Percentiles rank a stretch among this genome's conserved stretches.
Conservation (phyloP, 1,140 invertebrate species). For the Hetaerina americana region DNA sequence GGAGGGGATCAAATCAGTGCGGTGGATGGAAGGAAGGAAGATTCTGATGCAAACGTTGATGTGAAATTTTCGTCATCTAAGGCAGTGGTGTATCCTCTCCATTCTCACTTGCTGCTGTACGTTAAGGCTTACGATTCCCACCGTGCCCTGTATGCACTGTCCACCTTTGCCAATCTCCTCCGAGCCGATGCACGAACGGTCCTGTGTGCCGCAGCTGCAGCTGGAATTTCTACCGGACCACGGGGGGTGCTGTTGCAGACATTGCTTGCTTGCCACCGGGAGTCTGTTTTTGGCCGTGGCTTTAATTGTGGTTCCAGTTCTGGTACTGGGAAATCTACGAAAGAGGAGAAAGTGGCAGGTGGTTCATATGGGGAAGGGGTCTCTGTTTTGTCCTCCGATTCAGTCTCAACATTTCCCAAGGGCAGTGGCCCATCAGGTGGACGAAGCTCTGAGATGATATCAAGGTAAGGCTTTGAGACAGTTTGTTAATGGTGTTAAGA, state of each 20-base stretch:
- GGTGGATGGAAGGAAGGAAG: constrained; percentile 16
- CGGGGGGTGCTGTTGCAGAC: constrained; percentile 36
- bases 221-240: constrained; percentile 33
- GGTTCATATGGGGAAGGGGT: neutral
- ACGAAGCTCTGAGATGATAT: neutral
- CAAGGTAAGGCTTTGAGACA: too few relatives aligned
- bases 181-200: constrained; percentile 57
- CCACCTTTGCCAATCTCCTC: constrained; percentile 59
- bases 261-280: constrained; percentile 60
- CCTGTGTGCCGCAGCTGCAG: constrained; percentile 55
- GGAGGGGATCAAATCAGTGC: constrained; percentile 16
- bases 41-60: neutral
- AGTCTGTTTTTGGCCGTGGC: constrained; percentile 65
- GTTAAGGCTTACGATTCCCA: constrained; percentile 66
- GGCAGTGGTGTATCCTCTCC: constrained; percentile 54
- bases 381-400: neutral
- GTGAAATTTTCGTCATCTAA: neutral
- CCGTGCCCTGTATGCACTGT: constrained; percentile 62
- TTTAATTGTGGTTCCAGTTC: constrained; percentile 47
- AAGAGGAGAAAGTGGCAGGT: neutral
- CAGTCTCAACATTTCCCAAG: neutral
- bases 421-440: neutral
- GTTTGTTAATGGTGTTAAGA: too few relatives aligned
- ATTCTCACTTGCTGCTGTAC: constrained; percentile 73
- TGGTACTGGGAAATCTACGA: neutral